phyloP scores from a whole-genome alignment of 2,888 invertebrate species.

The Cephus spinipes region DNA sequence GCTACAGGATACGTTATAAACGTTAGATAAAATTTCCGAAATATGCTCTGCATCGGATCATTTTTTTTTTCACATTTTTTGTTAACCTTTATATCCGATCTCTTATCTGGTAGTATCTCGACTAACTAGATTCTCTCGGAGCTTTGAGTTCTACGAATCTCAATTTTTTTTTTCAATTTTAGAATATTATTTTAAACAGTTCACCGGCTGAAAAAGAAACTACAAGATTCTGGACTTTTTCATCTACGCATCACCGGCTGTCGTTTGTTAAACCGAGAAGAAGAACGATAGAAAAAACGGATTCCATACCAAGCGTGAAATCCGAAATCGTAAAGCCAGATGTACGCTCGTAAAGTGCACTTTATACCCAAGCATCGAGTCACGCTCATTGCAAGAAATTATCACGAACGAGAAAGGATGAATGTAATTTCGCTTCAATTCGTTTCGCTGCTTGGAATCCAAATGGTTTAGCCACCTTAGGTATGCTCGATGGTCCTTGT shows the following conservation, averaged over 20 bases:
- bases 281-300: not conserved
- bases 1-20: slow-evolving; percentile 20
- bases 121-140: slow-evolving; percentile 3
- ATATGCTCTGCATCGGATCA: slow-evolving; percentile 4
- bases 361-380: not conserved
- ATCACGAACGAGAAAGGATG: not conserved
- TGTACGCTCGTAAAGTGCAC: not conserved
- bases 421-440: not conserved
- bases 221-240: not conserved
- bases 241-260: not conserved
- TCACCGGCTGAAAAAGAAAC: not conserved
- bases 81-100: too few relatives aligned
- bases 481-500: not conserved
- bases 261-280: not conserved
- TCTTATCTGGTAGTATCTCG: not conserved
- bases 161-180: too few relatives aligned
- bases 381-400: not conserved
- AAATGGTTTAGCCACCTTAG: not conserved
- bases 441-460: not conserved
- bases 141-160: not conserved
- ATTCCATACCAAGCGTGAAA: not conserved
- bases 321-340: not conserved
- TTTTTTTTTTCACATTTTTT: too few relatives aligned
- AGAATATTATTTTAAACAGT: not conserved
- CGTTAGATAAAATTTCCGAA: slow-evolving; percentile 12